These are phyloP conservation scores for Percopsis omiscomaycus DNA, from an alignment of 2,797 vertebrate genomes.

Conservation along the genomic window DNA sequence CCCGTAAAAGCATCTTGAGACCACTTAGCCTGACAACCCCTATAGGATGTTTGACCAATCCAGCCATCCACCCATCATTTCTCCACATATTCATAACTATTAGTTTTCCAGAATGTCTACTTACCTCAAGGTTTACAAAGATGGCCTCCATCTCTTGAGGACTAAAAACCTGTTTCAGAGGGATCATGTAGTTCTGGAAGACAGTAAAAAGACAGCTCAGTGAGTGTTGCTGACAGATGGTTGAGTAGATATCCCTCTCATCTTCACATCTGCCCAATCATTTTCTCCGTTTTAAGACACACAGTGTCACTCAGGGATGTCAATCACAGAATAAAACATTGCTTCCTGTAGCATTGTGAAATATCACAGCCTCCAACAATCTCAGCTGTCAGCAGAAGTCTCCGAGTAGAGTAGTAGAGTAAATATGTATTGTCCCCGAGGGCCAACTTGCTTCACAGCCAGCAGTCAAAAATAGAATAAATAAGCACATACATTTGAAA, in stretches of 20 bases:
- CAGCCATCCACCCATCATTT: background rate
- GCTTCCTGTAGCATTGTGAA: background rate
- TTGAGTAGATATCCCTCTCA: background rate
- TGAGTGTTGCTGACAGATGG: background rate
- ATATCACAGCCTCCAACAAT: background rate
- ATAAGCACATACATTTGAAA: too few relatives aligned
- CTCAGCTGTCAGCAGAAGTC: slow-evolving; percentile 26
- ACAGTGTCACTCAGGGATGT: background rate
- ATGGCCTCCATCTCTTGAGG: slow-evolving; percentile 89
- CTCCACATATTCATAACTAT: slow-evolving; percentile 10
- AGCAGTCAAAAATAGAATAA: too few relatives aligned
- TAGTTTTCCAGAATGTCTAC: slow-evolving; percentile 17
- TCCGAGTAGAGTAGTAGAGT: too few relatives aligned
- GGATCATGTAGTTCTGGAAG: slow-evolving; percentile 92
- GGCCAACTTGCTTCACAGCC: too few relatives aligned
- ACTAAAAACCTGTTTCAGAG: slow-evolving; percentile 88
- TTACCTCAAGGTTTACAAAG: slow-evolving; percentile 97
- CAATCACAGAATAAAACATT: background rate
- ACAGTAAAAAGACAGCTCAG: slow-evolving; percentile 6
- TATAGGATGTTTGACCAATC: too few relatives aligned
- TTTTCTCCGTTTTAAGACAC: background rate
- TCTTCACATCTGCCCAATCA: background rate
- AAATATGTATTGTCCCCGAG: too few relatives aligned
- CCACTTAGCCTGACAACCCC: background rate
- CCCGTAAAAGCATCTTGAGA: too few relatives aligned